These are phyloP conservation scores for Linnaemya tessellans DNA, from an alignment of 2,888 invertebrate species.

Conservation along the genomic window DNA sequence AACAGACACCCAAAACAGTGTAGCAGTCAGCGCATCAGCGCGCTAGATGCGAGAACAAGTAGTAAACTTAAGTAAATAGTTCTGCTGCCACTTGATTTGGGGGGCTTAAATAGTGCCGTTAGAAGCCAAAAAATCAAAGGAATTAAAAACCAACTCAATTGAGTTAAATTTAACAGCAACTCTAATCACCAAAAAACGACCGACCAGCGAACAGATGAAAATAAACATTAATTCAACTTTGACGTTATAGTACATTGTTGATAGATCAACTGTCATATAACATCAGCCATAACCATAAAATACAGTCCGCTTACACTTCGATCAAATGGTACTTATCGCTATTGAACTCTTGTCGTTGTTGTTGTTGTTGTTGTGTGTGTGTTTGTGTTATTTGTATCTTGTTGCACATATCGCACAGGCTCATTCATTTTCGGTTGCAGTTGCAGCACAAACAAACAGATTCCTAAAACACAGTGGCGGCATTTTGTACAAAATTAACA, in stretches of 20 bases:
- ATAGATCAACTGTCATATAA: conserved; percentile 68
- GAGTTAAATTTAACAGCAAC: conserved; percentile 8
- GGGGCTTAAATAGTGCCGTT: conserved; percentile 28
- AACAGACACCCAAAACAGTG: not conserved
- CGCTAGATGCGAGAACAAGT: conserved; percentile 8
- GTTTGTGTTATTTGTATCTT: conserved; percentile 42
- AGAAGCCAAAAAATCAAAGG: conserved; percentile 11
- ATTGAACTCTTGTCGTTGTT: conserved; percentile 66
- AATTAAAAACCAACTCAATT: conserved; percentile 39
- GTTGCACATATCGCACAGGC: conserved; percentile 5
- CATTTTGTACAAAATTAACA: conserved; percentile 63
- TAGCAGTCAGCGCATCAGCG: not conserved
- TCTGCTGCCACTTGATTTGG: conserved; percentile 34
- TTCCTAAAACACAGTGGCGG: conserved; percentile 70
- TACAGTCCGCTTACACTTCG: conserved; percentile 63
- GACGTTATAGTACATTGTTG: conserved; percentile 61
- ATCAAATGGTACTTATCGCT: conserved; percentile 37
- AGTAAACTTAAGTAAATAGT: conserved; percentile 27
- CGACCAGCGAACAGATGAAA: conserved; percentile 13
- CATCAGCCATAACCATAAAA: conserved; percentile 75
- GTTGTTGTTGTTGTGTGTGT: not conserved
- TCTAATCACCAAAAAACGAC: not conserved
- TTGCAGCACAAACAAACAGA: conserved; percentile 18
- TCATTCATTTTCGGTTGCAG: not conserved
- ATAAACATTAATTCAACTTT: conserved; percentile 60